phyloP scores from a whole-genome alignment of 2,888 invertebrate species.

The Tinea semifulvella region DNA sequence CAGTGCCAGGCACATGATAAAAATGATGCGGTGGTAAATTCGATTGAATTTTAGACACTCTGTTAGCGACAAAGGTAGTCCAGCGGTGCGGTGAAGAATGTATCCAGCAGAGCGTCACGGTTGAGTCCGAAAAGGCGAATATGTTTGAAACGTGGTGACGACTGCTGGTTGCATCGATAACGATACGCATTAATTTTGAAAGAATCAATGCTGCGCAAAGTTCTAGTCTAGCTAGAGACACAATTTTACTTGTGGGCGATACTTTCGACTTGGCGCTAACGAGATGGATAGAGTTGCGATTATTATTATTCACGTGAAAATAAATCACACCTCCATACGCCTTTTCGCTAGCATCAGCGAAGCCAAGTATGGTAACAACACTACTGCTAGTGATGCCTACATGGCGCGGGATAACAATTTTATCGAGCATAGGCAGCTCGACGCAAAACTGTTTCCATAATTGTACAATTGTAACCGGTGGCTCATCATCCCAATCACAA shows the following conservation, averaged over 20 bases:
- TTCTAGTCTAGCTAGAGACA: conserved; percentile 13
- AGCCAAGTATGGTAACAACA: not conserved
- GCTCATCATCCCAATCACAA: conserved; percentile 18
- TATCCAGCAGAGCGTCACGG: conserved; percentile 18
- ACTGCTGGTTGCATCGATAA: not conserved
- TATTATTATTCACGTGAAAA: not conserved
- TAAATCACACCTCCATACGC: conserved; percentile 18
- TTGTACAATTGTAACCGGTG: conserved; percentile 15
- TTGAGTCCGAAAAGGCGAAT: conserved; percentile 12
- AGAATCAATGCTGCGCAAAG: conserved; percentile 9
- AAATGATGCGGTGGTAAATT: conserved; percentile 5
- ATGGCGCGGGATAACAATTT: conserved; percentile 3
- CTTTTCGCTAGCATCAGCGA: conserved; percentile 17
- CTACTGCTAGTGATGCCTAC: conserved; percentile 1
- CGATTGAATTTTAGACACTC: conserved; percentile 10
- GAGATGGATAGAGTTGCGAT: not conserved
- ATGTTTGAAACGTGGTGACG: not conserved
- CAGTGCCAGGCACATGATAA: conserved; percentile 12
- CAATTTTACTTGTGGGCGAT: not conserved
- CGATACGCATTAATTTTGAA: conserved; percentile 3
- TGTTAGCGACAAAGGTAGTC: conserved; percentile 17
- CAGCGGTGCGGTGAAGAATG: conserved; percentile 16
- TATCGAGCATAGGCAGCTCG: conserved; percentile 1
- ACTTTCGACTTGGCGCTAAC: conserved; percentile 13
- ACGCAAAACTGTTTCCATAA: conserved; percentile 14